Conservation (phyloP, 2,113 vertebrate genomes). For the Neoarius graeffei region DNA sequence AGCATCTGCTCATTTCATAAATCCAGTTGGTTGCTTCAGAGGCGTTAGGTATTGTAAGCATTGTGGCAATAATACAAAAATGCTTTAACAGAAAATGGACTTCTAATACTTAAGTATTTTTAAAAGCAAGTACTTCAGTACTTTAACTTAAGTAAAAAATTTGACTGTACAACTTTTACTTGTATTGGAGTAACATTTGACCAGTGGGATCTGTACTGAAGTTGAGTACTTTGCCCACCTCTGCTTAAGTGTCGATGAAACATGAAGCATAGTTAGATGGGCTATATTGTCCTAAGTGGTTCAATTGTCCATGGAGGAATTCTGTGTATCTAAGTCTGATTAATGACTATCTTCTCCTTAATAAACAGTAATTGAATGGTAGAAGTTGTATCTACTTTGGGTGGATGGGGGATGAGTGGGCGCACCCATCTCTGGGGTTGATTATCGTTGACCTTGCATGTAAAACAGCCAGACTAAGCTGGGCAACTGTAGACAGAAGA, state of each 20-base stretch:
- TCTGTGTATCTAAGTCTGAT: slow-evolving; percentile 72
- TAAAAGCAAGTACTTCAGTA: too few relatives aligned
- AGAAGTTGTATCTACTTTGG: slow-evolving; percentile 65
- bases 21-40: too few relatives aligned
- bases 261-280: slow-evolving; percentile 61
- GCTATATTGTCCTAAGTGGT: slow-evolving; percentile 57
- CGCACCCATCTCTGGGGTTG: slow-evolving; percentile 59
- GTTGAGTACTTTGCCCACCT: too few relatives aligned
- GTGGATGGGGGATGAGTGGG: slow-evolving; percentile 54
- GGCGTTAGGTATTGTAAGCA: too few relatives aligned
- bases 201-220: too few relatives aligned
- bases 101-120: too few relatives aligned
- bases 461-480: slow-evolving; percentile 68
- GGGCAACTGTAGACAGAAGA: slow-evolving; percentile 64
- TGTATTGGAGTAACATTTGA: too few relatives aligned
- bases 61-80: too few relatives aligned
- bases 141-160: too few relatives aligned
- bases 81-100: too few relatives aligned
- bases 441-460: slow-evolving; percentile 76
- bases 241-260: slow-evolving; percentile 43
- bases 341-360: slow-evolving; percentile 73
- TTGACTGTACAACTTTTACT: too few relatives aligned
- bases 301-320: slow-evolving; percentile 65
- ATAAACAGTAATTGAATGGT: slow-evolving; percentile 80
- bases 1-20: too few relatives aligned